phyloP scores from a whole-genome alignment of 2,113 vertebrate species.

The Nothoprocta perdicaria region DNA sequence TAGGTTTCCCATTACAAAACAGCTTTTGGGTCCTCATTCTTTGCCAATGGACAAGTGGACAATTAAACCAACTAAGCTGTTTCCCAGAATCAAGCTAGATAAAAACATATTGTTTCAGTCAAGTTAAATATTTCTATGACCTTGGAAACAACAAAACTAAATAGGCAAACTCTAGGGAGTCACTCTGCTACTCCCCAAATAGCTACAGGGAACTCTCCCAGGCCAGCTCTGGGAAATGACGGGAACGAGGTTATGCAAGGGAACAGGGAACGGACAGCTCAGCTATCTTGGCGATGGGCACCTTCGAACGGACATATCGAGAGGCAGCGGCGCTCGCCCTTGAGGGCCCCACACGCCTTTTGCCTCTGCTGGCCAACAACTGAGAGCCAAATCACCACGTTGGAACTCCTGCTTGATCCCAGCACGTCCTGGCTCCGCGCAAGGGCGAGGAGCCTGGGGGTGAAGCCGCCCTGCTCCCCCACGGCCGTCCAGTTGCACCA shows the following conservation, averaged over 20 bases:
- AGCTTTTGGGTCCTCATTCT: not conserved
- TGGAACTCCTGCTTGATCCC: not conserved
- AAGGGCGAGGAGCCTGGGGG: not conserved
- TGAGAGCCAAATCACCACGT: rapidly evolving
- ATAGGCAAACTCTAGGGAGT: not conserved
- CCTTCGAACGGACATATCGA: rapidly evolving
- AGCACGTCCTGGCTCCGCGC: not conserved
- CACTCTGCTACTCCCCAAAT: not conserved
- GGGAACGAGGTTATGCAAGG: not conserved
- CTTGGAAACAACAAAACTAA: not conserved
- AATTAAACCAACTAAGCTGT: not conserved
- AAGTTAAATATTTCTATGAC: not conserved
- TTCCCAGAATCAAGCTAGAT: not conserved
- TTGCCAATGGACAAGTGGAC: not conserved
- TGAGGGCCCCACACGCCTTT: rapidly evolving
- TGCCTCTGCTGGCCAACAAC: not conserved
- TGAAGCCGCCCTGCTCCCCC: not conserved
- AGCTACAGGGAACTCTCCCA: rapidly evolving
- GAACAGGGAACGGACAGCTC: not conserved
- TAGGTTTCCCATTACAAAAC: rapidly evolving
- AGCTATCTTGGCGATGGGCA: too few species aligned
- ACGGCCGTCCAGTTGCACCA: rapidly evolving
- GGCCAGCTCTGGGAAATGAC: not conserved
- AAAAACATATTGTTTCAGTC: not conserved
- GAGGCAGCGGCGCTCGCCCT: not conserved